Evolutionary conservation across 2,888 invertebrate species (phyloP).

Genomic region (Linyphia triangularis): DNA sequence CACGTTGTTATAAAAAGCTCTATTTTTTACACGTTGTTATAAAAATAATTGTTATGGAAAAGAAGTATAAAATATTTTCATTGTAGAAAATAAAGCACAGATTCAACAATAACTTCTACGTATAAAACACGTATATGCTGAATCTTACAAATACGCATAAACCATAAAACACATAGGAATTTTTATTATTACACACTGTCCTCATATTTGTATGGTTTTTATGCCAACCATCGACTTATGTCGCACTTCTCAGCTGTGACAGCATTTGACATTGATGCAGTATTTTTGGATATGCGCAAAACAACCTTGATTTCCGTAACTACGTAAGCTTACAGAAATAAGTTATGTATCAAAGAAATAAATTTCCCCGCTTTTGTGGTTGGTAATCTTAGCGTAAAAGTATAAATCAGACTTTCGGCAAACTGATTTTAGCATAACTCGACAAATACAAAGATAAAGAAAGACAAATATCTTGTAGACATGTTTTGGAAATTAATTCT

Average conservation of each 20-base stretch:
- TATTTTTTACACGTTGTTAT: no score
- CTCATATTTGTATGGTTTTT: background rate
- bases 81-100: no score
- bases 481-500: background rate
- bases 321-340: constrained; percentile 33
- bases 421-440: background rate
- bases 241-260: background rate
- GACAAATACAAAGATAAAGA: no score
- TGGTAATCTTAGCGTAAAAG: constrained; percentile 19
- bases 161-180: no score
- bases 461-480: no score
- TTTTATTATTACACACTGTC: background rate
- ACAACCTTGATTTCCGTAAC: constrained; percentile 22
- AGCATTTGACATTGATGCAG: background rate
- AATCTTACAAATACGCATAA: no score
- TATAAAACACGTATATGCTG: no score
- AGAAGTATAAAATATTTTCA: no score
- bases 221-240: background rate
- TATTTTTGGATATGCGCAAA: background rate
- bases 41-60: no score
- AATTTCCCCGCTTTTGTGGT: constrained; percentile 12
- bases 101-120: no score
- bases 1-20: no score
- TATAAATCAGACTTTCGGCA: constrained; percentile 18
- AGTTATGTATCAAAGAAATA: constrained; percentile 40